Base-by-base conservation (phyloP, 2,113 vertebrate genomes). In the Lophotis ruficrista region DNA sequence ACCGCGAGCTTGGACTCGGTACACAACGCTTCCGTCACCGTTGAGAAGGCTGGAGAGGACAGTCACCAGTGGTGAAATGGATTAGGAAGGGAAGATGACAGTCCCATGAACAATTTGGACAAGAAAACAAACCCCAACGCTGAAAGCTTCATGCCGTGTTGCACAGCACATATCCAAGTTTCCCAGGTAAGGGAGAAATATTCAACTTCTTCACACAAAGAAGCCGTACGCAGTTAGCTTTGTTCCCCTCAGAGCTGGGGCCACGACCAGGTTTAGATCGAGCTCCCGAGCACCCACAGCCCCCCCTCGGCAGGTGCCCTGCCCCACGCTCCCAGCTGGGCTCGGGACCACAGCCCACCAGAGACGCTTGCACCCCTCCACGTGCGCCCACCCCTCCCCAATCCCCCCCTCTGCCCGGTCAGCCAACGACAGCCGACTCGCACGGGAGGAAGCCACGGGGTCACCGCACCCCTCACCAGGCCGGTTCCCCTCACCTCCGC, bases 51-150 rank as follows among this genome's bases (percentile, higher is more conserved):
- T 17, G 2, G 23, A 78, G 47, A 35, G 41, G n/a, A 45, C 4
- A 2, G 41, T 2, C 2, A 1, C 21, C 19, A 24, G 21, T 56
- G 43, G 14, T 0, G 4, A 31, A 51, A 45, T 0, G 4, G 15
- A 27, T 4, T 4, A 43, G 41, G 41, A 43, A 43, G 19, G 24
- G 45, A 56, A 54, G 37, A 18, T 5, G 1, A 57, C 14, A 10
- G 18, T 1, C 19, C 33, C 23, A 17, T 1, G 6, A 57, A 12
- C 16, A 5, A 9, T 8, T 5, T 38, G 35, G 12, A 12, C n/a
- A 53, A 28, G 25, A 78, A 18, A 43, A 43, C 14, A 43, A 43
- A 43, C 22, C 10, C 35, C 45, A 62, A n/a, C 5, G 25, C 38
- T 8, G 6, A 3, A 35, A 61, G 41, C 21, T 33, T 11, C 65